Conservation (phyloP, 2,888 invertebrate genomes). For the Sylvicola fuscatus region DNA sequence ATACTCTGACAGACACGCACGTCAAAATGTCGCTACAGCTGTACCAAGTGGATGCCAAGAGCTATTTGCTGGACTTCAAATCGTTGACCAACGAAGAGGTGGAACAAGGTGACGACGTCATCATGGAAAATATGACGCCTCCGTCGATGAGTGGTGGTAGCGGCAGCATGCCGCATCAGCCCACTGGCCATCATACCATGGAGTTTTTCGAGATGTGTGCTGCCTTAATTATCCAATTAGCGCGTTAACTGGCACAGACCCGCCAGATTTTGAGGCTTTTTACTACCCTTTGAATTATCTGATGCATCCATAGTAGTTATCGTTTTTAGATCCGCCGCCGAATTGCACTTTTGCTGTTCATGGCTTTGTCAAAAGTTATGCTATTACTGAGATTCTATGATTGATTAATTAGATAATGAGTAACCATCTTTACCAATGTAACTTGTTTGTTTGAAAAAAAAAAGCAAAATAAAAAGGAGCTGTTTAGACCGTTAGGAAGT, state of each 20-base stretch:
- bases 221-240: constrained; percentile 90
- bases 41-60: constrained; percentile 97
- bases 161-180: constrained; percentile 18
- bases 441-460: too few species aligned
- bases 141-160: constrained; percentile 10
- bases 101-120: constrained; percentile 28
- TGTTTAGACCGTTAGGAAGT: too few species aligned
- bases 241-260: constrained; percentile 53
- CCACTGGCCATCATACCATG: constrained; percentile 84
- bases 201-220: constrained; percentile 99
- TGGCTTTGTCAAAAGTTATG: too few species aligned
- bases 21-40: constrained; percentile 97
- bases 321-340: too few species aligned
- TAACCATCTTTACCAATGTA: too few species aligned
- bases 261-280: too few species aligned
- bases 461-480: too few species aligned
- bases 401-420: too few species aligned
- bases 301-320: too few species aligned
- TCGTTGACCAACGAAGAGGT: constrained; percentile 65
- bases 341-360: too few species aligned
- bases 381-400: too few species aligned
- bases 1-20: constrained; percentile 59
- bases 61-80: constrained; percentile 94
- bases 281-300: too few species aligned
- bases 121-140: constrained; percentile 24